Base-by-base conservation (phyloP, 2,113 vertebrate species). In the Mormoops blainvillei region DNA sequence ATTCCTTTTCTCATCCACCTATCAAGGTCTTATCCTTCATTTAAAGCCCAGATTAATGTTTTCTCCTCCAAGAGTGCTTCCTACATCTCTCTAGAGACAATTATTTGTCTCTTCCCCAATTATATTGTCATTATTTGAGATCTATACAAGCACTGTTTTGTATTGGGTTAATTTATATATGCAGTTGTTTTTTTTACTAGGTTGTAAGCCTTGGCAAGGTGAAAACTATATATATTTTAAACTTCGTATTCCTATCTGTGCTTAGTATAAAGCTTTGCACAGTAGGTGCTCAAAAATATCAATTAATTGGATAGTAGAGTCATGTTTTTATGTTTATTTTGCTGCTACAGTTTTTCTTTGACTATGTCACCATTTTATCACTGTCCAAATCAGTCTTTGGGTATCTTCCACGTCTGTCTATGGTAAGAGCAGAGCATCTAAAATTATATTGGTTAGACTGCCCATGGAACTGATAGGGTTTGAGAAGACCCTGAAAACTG, bases 131-230 rank as follows among this genome's bases (percentile, higher is more conserved):
- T 89, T 89, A 70, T 78, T 81, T 93, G 78, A 83, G 45, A 14
- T 96, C 43, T 91, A 43, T 93, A 70, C 45, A 43, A 86, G 16
- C 56, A 58, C 11, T 38, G 33, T 68, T 95, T 86, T 89, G 68
- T 91, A 80, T 36, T 43, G 5, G 68, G 67, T 89, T 90, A 7
- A 52, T 56, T 52, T 45, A 31, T 58, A 13, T 81, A 74, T 81
- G 6, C 8, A 86, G 76, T 92, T 93, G 13, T 82, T 16, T 88
- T 61, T 78, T 95, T 94, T 74, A 73, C 89, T 93, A 81, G 76
- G 70, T 80, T 94, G 31, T 54, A 50, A 54, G 14, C 31, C 84
- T 83, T 93, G 80, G 43, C 31, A 87, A 91, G 36, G 48, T 89
- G 16, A 70, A 93, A 54, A 63, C 45, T 95, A 4, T 84, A 38